These are phyloP conservation scores for Bombus superbus DNA, from an alignment of 1,140 invertebrate genomes.

Conservation along the genomic window DNA sequence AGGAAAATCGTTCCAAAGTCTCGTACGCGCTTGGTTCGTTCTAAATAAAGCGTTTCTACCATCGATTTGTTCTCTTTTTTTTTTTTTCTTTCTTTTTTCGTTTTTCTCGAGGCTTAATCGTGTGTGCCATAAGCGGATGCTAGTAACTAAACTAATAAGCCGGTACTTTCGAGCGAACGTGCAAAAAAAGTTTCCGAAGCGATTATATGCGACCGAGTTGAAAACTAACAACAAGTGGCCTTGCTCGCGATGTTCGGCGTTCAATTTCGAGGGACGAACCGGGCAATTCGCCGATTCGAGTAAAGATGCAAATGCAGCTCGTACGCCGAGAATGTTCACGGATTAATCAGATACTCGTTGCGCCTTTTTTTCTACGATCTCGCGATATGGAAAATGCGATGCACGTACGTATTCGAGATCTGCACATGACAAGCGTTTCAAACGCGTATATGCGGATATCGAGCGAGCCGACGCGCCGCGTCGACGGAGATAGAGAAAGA, in stretches of 20 bases:
- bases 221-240: not conserved
- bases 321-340: not conserved
- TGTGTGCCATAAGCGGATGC: no score
- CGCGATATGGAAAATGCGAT: conserved; percentile 14
- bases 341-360: conserved; percentile 12
- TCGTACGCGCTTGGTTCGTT: no score
- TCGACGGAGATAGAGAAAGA: not conserved
- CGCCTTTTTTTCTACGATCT: conserved; percentile 5
- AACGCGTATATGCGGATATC: conserved; percentile 19
- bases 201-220: conserved; percentile 43
- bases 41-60: no score
- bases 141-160: no score
- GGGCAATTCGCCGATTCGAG: conserved; percentile 21
- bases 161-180: not conserved
- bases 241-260: conserved; percentile 22
- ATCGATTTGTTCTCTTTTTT: no score
- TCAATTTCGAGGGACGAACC: conserved; percentile 44
- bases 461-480: not conserved
- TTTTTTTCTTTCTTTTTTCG: no score
- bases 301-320: not conserved
- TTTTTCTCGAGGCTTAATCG: no score
- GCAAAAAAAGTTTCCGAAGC: conserved; percentile 4
- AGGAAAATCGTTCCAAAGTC: no score
- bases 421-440: conserved; percentile 49
- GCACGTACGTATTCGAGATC: conserved; percentile 36